Conservation (phyloP, 2,888 invertebrate species). For the Megamerina dolium region DNA sequence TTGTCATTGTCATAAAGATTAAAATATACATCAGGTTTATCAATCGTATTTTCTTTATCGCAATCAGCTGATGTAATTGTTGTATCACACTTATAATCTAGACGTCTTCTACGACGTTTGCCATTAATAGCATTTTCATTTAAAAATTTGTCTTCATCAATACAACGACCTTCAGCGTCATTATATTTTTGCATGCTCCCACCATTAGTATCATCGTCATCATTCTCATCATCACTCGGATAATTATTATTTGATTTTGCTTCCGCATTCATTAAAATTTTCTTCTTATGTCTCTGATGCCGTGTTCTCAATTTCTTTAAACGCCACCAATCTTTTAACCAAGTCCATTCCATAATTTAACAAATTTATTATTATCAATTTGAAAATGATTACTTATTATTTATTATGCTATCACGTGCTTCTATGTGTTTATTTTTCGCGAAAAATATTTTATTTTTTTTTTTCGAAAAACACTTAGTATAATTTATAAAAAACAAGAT, state of each 20-base stretch:
- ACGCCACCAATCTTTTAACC: constrained; percentile 77
- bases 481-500: too few relatives aligned
- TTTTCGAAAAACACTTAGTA: too few relatives aligned
- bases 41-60: constrained; percentile 18
- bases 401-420: too few relatives aligned
- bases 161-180: neutral
- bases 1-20: constrained; percentile 23
- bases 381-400: too few relatives aligned
- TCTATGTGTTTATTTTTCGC: too few relatives aligned
- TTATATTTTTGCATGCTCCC: neutral
- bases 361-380: too few relatives aligned
- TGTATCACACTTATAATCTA: too few relatives aligned
- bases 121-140: too few relatives aligned
- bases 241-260: constrained; percentile 5
- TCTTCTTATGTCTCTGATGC: constrained; percentile 9
- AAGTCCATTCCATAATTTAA: constrained; percentile 67
- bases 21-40: constrained; percentile 22
- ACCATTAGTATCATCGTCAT: constrained; percentile 7
- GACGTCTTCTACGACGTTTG: too few relatives aligned
- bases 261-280: constrained; percentile 12
- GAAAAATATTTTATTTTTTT: too few relatives aligned
- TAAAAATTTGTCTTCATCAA: too few relatives aligned
- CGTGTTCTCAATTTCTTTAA: constrained; percentile 53
- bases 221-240: constrained; percentile 8
- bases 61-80: constrained; percentile 8